Base-by-base conservation (phyloP, 2,888 invertebrate genomes). In the Torymus texanus region DNA sequence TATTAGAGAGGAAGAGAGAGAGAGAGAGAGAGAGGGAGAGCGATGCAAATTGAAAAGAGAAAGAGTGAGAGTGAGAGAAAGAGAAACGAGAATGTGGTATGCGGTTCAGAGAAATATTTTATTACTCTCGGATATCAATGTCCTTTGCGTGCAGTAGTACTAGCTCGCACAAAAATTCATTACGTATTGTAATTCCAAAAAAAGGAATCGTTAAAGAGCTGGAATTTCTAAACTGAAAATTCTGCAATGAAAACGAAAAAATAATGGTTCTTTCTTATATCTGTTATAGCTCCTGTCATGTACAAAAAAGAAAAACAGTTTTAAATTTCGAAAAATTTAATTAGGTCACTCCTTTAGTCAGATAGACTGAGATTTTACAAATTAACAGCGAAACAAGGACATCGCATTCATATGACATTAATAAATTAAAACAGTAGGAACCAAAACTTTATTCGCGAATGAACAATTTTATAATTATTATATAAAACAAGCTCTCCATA, bases 51-150 rank as follows among this genome's bases (percentile, higher is more conserved):
- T 5, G 41, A 5, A 62, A 62, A 75, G 51, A 62, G 41, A 29
- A 62, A 58, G 74, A 72, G 65, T 53, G 62, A 24, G 24, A 18
- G 51, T 72, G 50, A 79, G 16, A 65, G 66, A 58, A 78, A 59
- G 75, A 56, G 58, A 71, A n/a, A 51, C 62, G 56, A 74, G 62
- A 66, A 55, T 65, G 78, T 65, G 78, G 72, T 74, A 62, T 78
- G 78, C 62, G 75, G 78, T 62, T 61, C 79, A 50, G 62, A 73
- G 70, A 78, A 78, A 82, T 74, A 80, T 80, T 82, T 79, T 82
- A 78, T 83, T 81, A 78, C 81, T 73, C 75, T 70, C 67, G 79
- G 75, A 80, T 76, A 80, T 78, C 82, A 73, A 78, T 75, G 73
- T 75, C 74, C 73, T 75, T 73, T 80, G 41, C 63, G 78, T 65